Evolutionary conservation across 2,797 vertebrate species (phyloP).

Genomic region (Lindbergichthys nudifrons): DNA sequence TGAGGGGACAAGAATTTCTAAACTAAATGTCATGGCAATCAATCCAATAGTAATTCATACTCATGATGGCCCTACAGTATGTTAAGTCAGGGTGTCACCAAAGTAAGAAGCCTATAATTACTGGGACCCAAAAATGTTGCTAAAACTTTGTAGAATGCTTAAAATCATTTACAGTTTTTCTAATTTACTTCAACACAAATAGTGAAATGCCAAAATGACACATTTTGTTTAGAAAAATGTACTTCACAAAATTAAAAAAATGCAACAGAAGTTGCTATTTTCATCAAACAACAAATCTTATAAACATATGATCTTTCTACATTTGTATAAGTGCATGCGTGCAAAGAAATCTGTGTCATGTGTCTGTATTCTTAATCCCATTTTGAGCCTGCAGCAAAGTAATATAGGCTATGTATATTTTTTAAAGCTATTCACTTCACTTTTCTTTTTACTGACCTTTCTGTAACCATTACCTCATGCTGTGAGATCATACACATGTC

Average conservation of each 20-base stretch:
- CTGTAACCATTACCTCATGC: slow-evolving; percentile 62
- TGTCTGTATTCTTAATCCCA: background rate
- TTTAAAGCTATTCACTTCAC: slow-evolving; percentile 25
- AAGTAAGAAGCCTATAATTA: background rate
- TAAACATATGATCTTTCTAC: slow-evolving; percentile 1
- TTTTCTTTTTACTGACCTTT: slow-evolving; percentile 26
- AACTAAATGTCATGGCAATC: background rate
- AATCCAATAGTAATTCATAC: background rate
- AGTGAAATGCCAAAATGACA: too few relatives aligned
- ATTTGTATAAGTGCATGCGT: background rate
- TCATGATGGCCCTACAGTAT: background rate
- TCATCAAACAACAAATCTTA: too few relatives aligned
- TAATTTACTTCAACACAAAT: too few relatives aligned
- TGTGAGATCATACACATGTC: slow-evolving; percentile 62
- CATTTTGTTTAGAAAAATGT: too few relatives aligned
- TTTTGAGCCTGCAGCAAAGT: background rate
- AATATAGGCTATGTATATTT: slow-evolving; percentile 24
- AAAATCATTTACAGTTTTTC: background rate
- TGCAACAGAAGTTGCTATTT: too few relatives aligned
- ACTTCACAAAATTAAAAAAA: too few relatives aligned
- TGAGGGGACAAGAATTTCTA: background rate
- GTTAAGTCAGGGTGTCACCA: background rate
- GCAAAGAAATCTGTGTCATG: background rate
- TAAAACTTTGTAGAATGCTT: background rate
- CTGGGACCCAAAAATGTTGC: background rate